Evolutionary conservation across 2,113 vertebrate genomes (phyloP).

Genomic region (Otolemur garnettii): DNA sequence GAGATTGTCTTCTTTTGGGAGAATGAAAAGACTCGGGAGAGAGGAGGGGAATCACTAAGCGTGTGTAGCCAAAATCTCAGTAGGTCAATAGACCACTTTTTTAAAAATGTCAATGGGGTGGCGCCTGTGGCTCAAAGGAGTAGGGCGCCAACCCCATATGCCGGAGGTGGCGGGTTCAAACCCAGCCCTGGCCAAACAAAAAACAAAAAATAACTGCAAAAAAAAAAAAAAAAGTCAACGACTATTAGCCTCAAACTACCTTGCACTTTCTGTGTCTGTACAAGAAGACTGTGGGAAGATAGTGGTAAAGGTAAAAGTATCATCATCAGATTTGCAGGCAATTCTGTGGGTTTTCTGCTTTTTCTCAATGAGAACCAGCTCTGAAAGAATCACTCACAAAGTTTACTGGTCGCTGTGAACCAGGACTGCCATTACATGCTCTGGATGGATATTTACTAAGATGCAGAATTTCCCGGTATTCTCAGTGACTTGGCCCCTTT

Average conservation of each 20-base stretch:
- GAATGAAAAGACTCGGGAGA: not conserved
- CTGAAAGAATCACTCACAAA: not conserved
- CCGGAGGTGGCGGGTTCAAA: too few relatives aligned
- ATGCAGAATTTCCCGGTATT: not conserved
- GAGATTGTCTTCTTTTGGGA: not conserved
- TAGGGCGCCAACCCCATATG: too few relatives aligned
- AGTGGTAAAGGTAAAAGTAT: not conserved
- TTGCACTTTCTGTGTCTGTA: not conserved
- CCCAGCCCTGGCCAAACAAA: too few relatives aligned
- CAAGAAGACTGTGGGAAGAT: not conserved
- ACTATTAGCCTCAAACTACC: not conserved
- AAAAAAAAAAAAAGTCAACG: not conserved
- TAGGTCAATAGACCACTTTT: not conserved
- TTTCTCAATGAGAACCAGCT: not conserved
- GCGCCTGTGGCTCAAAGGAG: too few relatives aligned
- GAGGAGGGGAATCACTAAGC: not conserved
- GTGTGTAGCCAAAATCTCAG: not conserved
- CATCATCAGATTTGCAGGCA: not conserved
- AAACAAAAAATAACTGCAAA: too few relatives aligned
- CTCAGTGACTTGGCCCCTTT: not conserved
- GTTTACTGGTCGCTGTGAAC: not conserved
- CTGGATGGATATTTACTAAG: not conserved
- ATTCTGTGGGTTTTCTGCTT: not conserved
- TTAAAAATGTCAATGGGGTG: not conserved
- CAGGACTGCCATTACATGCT: not conserved